Evolutionary conservation across 2,888 invertebrate species (phyloP), one percentile per base, ranked within the genome.

Genomic region (Harpalus rubripes): DNA sequence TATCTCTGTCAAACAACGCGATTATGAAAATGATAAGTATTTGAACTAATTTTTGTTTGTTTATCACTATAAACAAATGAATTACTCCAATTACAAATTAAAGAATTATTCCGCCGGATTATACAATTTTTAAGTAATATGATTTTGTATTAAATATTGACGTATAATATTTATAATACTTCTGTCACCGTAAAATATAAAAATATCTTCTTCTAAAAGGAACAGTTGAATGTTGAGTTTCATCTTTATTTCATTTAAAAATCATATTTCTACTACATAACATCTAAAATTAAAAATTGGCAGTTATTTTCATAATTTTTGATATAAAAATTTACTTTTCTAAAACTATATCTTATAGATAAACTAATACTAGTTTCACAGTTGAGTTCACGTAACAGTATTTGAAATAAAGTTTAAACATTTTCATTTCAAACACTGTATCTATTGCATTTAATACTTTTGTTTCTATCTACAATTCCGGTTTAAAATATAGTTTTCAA

Each of bases 401-500:
- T 63, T 63, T 63, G 26, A 63, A 63, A 63, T 63, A 18, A 63
- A 61, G 59, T 63, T 18, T 22, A 18, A 61, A 12, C 5, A 39
- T 39, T 10, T 39, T 68, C 15, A 39, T 68, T 68, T 63, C 68
- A 68, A 68, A 41, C 32, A 68, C 39, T 32, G 15, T 15, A 39
- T n/a, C 68, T 68, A 68, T n/a, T 68, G n/a, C 15, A 68, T 15
- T 68, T 68, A 39, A 68, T 68, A 39, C 12, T 68, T 15, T 68
- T 7, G 32, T 68, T 22, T 32, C 32, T 32, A 68, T n/a, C 32
- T 68, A 68, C 32, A 39, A 68, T 7, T 32, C n/a, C 39, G n/a
- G n/a, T 32, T n/a, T 68, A 68, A 68, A 68, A 68, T 15, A 15
- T 41, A 68, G 68, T 68, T 68, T 68, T 68, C 68, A 68, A 68